These are phyloP conservation scores for Tetrapedia diversipes DNA, from an alignment of 2,888 invertebrate species.

Conservation along the genomic window DNA sequence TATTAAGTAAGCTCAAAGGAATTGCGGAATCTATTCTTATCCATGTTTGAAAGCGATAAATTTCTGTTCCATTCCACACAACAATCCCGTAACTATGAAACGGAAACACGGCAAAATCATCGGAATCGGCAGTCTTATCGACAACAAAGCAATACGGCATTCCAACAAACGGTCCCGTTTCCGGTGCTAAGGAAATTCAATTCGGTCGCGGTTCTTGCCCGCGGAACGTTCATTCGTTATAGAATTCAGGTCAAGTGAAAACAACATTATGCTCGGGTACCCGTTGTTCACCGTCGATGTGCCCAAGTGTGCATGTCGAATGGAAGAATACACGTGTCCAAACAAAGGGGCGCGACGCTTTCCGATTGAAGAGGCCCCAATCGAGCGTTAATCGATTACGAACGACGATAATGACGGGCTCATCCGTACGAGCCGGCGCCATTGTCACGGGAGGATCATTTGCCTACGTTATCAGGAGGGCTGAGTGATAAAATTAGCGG, in stretches of 20 bases:
- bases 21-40: too few species aligned
- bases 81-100: too few species aligned
- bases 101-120: too few species aligned
- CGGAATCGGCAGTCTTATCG: not conserved
- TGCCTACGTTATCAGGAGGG: too few species aligned
- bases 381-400: constrained; percentile 50
- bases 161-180: not conserved
- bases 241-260: constrained; percentile 7
- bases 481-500: too few species aligned
- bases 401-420: constrained; percentile 38
- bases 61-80: too few species aligned
- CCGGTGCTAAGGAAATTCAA: not conserved
- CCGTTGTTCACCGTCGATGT: not conserved
- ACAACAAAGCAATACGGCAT: not conserved
- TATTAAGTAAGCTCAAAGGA: too few species aligned
- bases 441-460: too few species aligned
- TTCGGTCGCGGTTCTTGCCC: not conserved
- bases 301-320: not conserved
- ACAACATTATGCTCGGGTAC: constrained; percentile 11
- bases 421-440: constrained; percentile 22
- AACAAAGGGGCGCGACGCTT: constrained; percentile 39
- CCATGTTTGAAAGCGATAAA: too few species aligned
- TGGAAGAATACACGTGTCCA: constrained; percentile 34
- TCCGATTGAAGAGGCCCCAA: constrained; percentile 45
- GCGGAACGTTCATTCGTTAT: not conserved